A percentile compares a stretch with the other conserved stretches of the same genome.
These are phyloP conservation scores for Gorsachius magnificus DNA, from an alignment of 2,797 vertebrate species.

Conservation along the genomic window DNA sequence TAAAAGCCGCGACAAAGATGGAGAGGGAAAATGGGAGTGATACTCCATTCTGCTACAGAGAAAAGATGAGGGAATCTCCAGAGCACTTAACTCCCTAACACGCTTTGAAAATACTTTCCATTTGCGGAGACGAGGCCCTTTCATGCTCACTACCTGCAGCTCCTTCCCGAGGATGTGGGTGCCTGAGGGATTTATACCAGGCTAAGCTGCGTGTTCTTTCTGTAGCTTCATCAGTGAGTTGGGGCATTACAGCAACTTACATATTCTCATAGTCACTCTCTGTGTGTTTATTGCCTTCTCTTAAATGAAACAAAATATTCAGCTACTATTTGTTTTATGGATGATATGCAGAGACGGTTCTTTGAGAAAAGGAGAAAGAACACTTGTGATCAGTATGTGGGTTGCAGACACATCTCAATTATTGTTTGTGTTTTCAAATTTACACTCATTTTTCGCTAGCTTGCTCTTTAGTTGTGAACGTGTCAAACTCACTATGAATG, in stretches of 20 bases:
- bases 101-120: not conserved
- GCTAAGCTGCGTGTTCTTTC: not conserved
- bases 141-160: not conserved
- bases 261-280: not conserved
- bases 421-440: not conserved
- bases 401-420: not conserved
- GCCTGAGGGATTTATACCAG: not conserved
- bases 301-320: not conserved
- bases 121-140: not conserved
- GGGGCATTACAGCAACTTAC: not conserved
- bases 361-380: not conserved
- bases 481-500: not conserved
- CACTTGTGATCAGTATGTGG: not conserved
- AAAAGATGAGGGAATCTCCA: not conserved
- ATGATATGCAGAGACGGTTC: not conserved
- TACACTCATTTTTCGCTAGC: not conserved
- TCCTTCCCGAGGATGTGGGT: not conserved
- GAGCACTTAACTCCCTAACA: not conserved
- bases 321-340: not conserved
- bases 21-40: not conserved
- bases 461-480: not conserved
- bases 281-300: not conserved
- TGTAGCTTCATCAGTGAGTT: not conserved
- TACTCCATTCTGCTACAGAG: not conserved
- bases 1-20: not conserved